These are phyloP conservation scores for Sphecodes monilicornis DNA, from an alignment of 2,888 invertebrate species.

Conservation along the genomic window DNA sequence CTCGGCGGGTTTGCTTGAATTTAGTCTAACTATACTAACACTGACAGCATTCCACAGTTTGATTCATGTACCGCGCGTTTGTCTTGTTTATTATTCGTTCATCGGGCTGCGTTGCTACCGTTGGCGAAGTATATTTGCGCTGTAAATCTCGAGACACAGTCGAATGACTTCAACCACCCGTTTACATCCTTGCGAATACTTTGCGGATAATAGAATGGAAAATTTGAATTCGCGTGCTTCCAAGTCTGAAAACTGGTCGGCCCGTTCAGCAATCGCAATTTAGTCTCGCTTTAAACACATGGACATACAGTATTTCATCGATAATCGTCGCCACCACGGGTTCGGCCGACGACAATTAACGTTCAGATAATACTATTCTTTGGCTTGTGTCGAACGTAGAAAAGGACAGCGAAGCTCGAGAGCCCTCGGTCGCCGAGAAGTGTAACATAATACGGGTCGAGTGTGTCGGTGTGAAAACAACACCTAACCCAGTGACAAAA, in stretches of 20 bases:
- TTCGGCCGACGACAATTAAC: too few relatives aligned
- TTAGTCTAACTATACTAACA: neutral
- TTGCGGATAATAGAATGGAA: neutral
- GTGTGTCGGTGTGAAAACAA: too few relatives aligned
- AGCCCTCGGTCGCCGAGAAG: too few relatives aligned
- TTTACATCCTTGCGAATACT: neutral
- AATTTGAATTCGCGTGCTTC: neutral
- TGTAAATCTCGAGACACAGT: neutral
- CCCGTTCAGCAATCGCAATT: neutral
- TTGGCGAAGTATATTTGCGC: neutral
- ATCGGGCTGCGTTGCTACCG: neutral
- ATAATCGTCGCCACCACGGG: too few relatives aligned
- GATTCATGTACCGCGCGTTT: neutral
- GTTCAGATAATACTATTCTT: too few relatives aligned
- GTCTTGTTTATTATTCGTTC: slow-evolving; percentile 34
- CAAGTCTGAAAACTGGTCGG: neutral
- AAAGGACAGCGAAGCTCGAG: too few relatives aligned
- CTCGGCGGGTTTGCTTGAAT: neutral
- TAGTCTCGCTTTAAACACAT: too few relatives aligned
- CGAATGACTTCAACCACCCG: neutral
- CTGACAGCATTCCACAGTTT: neutral
- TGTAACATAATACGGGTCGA: too few relatives aligned
- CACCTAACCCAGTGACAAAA: too few relatives aligned
- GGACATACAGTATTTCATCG: too few relatives aligned
- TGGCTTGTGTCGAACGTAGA: too few relatives aligned